phyloP scores from a whole-genome alignment of 1,140 invertebrate genomes.

The Drosophila murphyi region DNA sequence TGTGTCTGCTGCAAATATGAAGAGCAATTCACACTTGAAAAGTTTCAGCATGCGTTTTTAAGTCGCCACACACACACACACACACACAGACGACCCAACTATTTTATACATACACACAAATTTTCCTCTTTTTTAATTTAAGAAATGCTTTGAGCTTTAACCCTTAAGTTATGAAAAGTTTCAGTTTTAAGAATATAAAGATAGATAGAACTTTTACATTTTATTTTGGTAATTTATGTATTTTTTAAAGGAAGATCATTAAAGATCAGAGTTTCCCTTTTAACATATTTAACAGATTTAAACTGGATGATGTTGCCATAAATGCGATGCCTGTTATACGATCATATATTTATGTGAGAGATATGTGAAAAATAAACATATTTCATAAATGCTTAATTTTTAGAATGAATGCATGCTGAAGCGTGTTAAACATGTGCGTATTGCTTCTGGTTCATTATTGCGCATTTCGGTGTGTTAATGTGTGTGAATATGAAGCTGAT shows the following conservation, averaged over 20 bases:
- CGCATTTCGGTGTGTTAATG: constrained; percentile 53
- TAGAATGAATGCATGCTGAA: background rate
- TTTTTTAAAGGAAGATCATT: no score
- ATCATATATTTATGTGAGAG: background rate
- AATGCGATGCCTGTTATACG: constrained; percentile 2
- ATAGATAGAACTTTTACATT: background rate
- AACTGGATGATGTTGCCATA: constrained; percentile 12
- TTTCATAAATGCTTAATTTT: constrained; percentile 7
- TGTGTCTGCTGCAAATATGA: constrained; percentile 71
- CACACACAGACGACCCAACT: constrained; percentile 64
- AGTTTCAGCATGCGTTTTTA: constrained; percentile 79
- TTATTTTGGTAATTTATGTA: no score
- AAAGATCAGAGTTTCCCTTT: no score
- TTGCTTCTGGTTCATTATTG: constrained; percentile 38
- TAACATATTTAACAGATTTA: constrained; percentile 1
- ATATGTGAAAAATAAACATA: constrained; percentile 8
- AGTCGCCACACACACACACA: constrained; percentile 69
- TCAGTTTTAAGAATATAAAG: background rate
- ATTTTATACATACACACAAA: constrained; percentile 42
- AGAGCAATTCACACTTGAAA: constrained; percentile 83
- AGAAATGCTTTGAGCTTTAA: constrained; percentile 18
- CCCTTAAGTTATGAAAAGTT: constrained; percentile 1
- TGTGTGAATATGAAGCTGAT: constrained; percentile 56
- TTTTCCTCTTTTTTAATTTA: constrained; percentile 27
- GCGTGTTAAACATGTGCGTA: constrained; percentile 15